Base-by-base conservation (phyloP, 1,140 invertebrate genomes). In the Drosophila ironensis region DNA sequence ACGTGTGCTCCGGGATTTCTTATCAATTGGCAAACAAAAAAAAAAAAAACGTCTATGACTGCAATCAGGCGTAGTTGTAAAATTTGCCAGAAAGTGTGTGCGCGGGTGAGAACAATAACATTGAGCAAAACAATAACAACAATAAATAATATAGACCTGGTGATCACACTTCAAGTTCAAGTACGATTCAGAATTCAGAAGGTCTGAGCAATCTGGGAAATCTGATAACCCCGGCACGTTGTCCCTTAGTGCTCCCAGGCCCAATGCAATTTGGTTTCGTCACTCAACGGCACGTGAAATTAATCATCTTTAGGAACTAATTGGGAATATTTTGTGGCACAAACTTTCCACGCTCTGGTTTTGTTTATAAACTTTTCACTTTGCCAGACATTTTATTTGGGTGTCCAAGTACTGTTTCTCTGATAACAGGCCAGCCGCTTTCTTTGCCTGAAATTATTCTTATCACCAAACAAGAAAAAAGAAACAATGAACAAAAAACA, bases 281-380 rank as follows among this genome's bases (percentile, higher is more conserved):
- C 8, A 50, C n/a, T n/a, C n/a, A n/a, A n/a, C 9, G 12, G 8
- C 7, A 37, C 48, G 42, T 25, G 17, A 24, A 28, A 53, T 52
- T 37, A 37, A 41, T 68, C 35, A 45, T 48, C 25, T n/a, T n/a
- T n/a, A 28, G 28, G 14, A 25, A 47, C 33, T n/a, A n/a, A 6
- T 45, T 51, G 44, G 46, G 24, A 56, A 56, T 60, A 45, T 67
- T 67, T 63, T 46, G 42, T 33, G 7, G 35, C n/a, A 38, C 7
- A 69, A 75, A 82, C 60, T 60, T 82, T 82, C 77, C 77, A n/a
- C 77, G 56, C 40, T 50, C 33, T 30, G 9, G 17, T 24, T 66
- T 71, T 66, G 45, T 28, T 17, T 37, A 37, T 37, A 5, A 5
- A 22, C 5, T 38, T 42, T 22, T 27, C 2, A 4, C 14, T 70